Conservation (phyloP, 2,797 vertebrate species). For the Glossophaga mutica region DNA sequence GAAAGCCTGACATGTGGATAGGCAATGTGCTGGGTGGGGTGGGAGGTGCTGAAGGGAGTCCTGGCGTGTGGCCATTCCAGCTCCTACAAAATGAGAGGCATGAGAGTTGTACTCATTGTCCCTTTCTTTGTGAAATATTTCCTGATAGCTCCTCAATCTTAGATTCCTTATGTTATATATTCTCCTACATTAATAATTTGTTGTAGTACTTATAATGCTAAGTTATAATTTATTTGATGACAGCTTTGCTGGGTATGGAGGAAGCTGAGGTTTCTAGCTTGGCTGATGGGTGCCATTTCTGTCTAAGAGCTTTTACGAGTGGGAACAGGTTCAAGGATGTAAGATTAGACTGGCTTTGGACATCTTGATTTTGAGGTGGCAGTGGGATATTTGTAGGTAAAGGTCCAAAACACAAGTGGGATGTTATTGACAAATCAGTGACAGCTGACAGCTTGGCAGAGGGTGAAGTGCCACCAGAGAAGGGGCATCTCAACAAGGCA, state of each 20-base stretch:
- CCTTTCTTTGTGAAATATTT: not conserved
- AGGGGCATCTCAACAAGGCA: no score
- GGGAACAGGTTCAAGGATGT: not conserved
- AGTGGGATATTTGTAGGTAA: not conserved
- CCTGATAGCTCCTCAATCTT: not conserved
- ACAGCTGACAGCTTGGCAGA: no score
- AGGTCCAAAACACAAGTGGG: not conserved
- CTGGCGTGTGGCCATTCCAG: no score
- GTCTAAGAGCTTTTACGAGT: not conserved
- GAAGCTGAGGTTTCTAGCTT: not conserved
- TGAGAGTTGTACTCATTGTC: not conserved
- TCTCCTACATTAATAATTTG: not conserved
- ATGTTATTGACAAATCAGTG: not conserved
- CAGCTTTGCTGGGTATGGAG: not conserved
- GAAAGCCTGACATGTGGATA: fast-evolving
- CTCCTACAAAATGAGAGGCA: no score
- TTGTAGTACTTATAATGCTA: not conserved
- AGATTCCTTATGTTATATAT: not conserved
- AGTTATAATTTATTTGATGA: not conserved
- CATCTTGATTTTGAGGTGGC: not conserved
- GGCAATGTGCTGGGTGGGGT: no score
- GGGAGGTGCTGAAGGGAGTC: no score
- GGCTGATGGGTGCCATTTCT: not conserved
- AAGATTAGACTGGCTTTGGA: not conserved
- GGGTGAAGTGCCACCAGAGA: fast-evolving